phyloP scores from a whole-genome alignment of 2,797 vertebrate species.

The Aeoliscus strigatus region DNA sequence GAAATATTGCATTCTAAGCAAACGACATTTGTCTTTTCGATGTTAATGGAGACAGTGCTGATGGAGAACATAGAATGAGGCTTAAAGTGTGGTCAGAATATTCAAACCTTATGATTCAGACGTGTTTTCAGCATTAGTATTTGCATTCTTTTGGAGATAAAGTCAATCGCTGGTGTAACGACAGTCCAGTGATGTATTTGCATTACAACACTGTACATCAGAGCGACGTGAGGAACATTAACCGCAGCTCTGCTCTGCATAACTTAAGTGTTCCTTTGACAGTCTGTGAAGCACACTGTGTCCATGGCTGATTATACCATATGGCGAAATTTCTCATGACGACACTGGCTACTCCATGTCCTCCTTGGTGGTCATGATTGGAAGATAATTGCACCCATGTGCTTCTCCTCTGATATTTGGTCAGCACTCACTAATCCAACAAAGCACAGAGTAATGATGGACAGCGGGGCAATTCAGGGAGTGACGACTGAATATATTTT shows the following conservation, averaged over 20 bases:
- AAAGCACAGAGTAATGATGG: constrained; percentile 47
- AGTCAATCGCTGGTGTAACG: constrained; percentile 31
- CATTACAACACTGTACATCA: constrained; percentile 23
- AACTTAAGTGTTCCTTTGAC: constrained; percentile 39
- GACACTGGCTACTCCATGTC: constrained; percentile 51
- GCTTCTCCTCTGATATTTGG: constrained; percentile 42
- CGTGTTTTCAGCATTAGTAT: constrained; percentile 39
- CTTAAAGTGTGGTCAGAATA: constrained; percentile 48
- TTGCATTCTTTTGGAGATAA: constrained; percentile 51
- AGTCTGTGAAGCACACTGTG: constrained; percentile 37
- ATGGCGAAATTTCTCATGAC: constrained; percentile 40
- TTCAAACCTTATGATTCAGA: constrained; percentile 15
- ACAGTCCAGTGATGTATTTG: constrained; percentile 35
- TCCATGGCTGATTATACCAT: constrained; percentile 37
- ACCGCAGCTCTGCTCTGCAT: constrained; percentile 27
- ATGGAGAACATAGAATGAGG: constrained; percentile 40
- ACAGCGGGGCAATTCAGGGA: constrained; percentile 39
- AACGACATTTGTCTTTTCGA: constrained; percentile 57
- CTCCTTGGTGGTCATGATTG: constrained; percentile 44
- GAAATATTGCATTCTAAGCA: constrained; percentile 89
- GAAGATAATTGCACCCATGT: constrained; percentile 59
- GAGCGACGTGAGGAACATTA: constrained; percentile 19
- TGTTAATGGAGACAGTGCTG: constrained; percentile 54
- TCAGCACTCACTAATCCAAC: constrained; percentile 42
- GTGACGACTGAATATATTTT: constrained; percentile 33